Conservation (phyloP, 2,888 invertebrate genomes). For the Xestia ashworthii region DNA sequence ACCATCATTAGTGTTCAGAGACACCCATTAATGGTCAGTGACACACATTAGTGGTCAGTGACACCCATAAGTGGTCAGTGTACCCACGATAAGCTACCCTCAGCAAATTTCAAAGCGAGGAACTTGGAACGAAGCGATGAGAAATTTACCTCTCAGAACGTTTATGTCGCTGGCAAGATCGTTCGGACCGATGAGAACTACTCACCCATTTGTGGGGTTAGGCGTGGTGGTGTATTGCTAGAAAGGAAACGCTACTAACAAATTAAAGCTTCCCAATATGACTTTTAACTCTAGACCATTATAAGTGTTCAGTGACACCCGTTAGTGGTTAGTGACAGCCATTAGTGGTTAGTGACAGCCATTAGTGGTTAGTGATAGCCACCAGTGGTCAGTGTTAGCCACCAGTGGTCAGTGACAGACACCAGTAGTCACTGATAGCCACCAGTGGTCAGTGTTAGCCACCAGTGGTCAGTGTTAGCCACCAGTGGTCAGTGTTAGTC, state of each 20-base stretch:
- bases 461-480: background rate
- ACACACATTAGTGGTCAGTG: background rate
- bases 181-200: conserved; percentile 75
- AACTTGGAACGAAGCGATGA: conserved; percentile 77
- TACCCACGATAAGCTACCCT: no score
- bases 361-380: background rate
- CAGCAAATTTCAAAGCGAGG: conserved; percentile 69
- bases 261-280: background rate
- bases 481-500: background rate
- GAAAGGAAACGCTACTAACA: background rate
- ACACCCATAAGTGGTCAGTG: background rate
- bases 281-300: background rate
- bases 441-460: background rate
- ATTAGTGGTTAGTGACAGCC: background rate
- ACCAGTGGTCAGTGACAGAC: background rate
- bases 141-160: conserved; percentile 77
- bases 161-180: conserved; percentile 85
- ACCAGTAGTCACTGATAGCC: background rate
- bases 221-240: conserved; percentile 12
- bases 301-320: background rate
- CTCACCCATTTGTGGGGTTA: no score
- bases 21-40: background rate
- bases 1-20: background rate
- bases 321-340: no score
- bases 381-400: background rate